Percentiles rank a stretch among this genome's conserved stretches.
These are phyloP conservation scores for Diorhabda sublineata DNA, from an alignment of 1,140 invertebrate genomes.

Conservation along the genomic window DNA sequence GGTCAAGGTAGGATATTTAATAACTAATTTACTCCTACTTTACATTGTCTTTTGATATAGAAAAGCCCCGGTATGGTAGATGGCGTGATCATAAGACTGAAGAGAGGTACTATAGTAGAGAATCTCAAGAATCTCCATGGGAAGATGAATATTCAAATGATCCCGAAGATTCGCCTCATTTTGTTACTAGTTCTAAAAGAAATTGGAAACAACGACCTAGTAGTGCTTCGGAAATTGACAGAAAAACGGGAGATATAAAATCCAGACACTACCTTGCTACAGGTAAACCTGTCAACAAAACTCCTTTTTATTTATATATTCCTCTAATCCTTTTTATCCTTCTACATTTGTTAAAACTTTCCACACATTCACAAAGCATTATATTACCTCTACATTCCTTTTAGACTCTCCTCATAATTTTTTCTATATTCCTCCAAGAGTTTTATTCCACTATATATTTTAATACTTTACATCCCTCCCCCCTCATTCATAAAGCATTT, in stretches of 20 bases:
- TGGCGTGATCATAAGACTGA: conserved; percentile 44
- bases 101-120: conserved; percentile 46
- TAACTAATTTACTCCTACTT: too few relatives aligned
- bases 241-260: conserved; percentile 50
- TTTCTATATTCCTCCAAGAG: too few relatives aligned
- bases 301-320: too few relatives aligned
- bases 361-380: too few relatives aligned
- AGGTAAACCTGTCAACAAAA: conserved; percentile 23
- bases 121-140: conserved; percentile 53
- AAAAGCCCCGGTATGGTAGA: conserved; percentile 37
- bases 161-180: conserved; percentile 46
- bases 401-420: too few relatives aligned
- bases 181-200: conserved; percentile 49
- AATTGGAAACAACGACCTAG: conserved; percentile 61
- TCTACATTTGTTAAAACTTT: too few relatives aligned
- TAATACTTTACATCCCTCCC: too few relatives aligned
- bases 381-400: too few relatives aligned
- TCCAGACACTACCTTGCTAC: conserved; percentile 44
- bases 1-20: conserved; percentile 30
- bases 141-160: conserved; percentile 51
- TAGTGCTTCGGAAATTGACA: conserved; percentile 56
- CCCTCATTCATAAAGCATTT: too few relatives aligned
- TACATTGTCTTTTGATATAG: conserved; percentile 20
- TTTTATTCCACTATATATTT: too few relatives aligned
- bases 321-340: too few relatives aligned